Percentiles rank a stretch among this genome's conserved stretches.
phyloP scores from a whole-genome alignment of 1,140 invertebrate species.

The Zeugodacus cucurbitae region DNA sequence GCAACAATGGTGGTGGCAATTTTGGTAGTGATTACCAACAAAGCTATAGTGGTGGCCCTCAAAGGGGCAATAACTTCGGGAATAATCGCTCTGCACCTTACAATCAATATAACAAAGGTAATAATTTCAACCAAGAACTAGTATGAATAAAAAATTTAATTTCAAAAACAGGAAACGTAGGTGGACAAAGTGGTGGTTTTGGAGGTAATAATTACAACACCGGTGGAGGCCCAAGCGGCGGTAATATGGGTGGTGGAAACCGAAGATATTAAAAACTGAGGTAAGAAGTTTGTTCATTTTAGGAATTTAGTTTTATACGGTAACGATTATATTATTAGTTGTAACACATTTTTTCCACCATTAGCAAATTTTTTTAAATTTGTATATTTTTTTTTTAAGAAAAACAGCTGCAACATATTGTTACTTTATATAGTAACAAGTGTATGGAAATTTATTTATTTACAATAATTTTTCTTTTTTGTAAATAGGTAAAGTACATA shows the following conservation, averaged over 20 bases:
- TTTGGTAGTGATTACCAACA: conserved; percentile 83
- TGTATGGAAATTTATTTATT: not conserved
- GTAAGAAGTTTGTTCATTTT: not conserved
- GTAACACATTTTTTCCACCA: not conserved
- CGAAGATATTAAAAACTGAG: conserved; percentile 59
- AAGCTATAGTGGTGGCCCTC: conserved; percentile 77
- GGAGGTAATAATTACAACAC: conserved; percentile 56
- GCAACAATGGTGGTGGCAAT: conserved; percentile 67
- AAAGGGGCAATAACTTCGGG: conserved; percentile 73
- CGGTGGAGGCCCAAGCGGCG: conserved; percentile 52
- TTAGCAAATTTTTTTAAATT: not conserved
- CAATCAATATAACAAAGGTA: conserved; percentile 63
- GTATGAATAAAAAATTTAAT: not conserved
- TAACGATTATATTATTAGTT: not conserved
- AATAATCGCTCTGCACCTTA: conserved; percentile 72
- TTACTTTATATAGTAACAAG: not conserved
- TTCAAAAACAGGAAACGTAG: conserved; percentile 60
- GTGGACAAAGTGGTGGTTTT: conserved; percentile 50
- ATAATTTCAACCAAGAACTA: not conserved
- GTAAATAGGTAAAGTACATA: conserved; percentile 40
- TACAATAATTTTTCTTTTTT: conserved; percentile 37
- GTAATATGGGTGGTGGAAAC: conserved; percentile 62
- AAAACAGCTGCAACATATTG: not conserved
- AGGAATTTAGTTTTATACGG: not conserved
- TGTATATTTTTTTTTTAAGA: not conserved